phyloP scores from a whole-genome alignment of 2,888 invertebrate genomes.

The Drosophila tripunctata region DNA sequence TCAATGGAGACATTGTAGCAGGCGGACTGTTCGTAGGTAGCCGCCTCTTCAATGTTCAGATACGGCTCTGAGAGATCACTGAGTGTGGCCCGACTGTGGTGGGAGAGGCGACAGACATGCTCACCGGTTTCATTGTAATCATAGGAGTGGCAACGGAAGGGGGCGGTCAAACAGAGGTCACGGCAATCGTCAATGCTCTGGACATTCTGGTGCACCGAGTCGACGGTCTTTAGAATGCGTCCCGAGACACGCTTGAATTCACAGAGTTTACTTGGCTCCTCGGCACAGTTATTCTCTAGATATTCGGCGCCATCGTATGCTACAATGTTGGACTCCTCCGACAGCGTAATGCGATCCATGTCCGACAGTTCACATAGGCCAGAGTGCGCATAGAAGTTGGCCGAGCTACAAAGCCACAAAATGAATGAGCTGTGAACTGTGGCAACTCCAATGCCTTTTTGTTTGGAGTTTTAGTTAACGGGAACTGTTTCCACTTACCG shows the following conservation, averaged over 20 bases:
- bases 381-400: slow-evolving; percentile 94
- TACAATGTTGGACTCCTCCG: slow-evolving; percentile 92
- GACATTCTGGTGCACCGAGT: slow-evolving; percentile 96
- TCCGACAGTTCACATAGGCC: slow-evolving; percentile 95
- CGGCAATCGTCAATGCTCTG: slow-evolving; percentile 94
- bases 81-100: slow-evolving; percentile 94
- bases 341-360: slow-evolving; percentile 96
- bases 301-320: slow-evolving; percentile 90
- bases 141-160: slow-evolving; percentile 96
- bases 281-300: slow-evolving; percentile 96
- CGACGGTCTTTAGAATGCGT: slow-evolving; percentile 95
- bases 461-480: slow-evolving; percentile 14
- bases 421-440: slow-evolving; percentile 60
- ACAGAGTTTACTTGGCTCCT: slow-evolving; percentile 96
- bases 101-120: slow-evolving; percentile 95
- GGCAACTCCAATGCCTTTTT: slow-evolving; percentile 42
- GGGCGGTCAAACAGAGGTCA: slow-evolving; percentile 94
- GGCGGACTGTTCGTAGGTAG: slow-evolving; percentile 95
- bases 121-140: slow-evolving; percentile 97
- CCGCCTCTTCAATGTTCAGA: slow-evolving; percentile 94
- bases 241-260: slow-evolving; percentile 96
- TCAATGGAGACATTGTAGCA: slow-evolving; percentile 97
- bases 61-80: slow-evolving; percentile 95
- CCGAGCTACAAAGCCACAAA: slow-evolving; percentile 88
- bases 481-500: slow-evolving; percentile 87